Evolutionary conservation across 2,888 invertebrate species (phyloP), one percentile per base, ranked within the genome.

Genomic region (Drosophila ochracea): DNA sequence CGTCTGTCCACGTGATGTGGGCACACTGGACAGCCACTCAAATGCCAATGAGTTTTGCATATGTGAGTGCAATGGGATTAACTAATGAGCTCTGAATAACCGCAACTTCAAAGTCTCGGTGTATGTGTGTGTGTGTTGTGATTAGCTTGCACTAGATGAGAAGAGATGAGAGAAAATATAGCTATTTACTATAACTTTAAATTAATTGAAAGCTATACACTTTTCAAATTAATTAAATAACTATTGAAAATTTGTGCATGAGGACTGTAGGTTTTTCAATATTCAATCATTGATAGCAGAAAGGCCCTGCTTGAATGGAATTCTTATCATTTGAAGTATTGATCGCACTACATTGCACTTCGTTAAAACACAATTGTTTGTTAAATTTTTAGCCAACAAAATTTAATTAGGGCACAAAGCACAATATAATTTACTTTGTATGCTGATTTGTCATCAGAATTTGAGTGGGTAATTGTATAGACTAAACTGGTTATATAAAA

Each of bases 31-130:
- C 54, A 66, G 59, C 63, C 68, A 50, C 57, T 74, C 61, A 78
- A 74, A 79, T 74, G 55, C 54, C 69, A 80, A 80, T 80, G 70
- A 76, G 65, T 69, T 77, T 69, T 77, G 81, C 77, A 77, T 77
- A 76, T 68, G 60, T 62, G 61, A 65, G 53, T 76, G 80, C 81
- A 65, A 61, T 62, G 54, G 47, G 77, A 80, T 77, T 69, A 70
- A 70, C 81, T 52, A 55, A 76, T 70, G 71, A 41, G 62, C 65
- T 76, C 81, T 31, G 35, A 16, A 31, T 49, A 52, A 52, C 35
- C 80, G 28, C 64, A 69, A 58, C 11, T 50, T 28, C 35, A 50
- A 39, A 47, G 35, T 61, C 52, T n/a, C 25, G 31, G 2, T 31
- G 31, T 25, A 3, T 52, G 19, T 30, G 30, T 30, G 30, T 53